A percentile compares a stretch with the other conserved stretches of the same genome.
phyloP scores from a whole-genome alignment of 2,888 invertebrate genomes.

The Octonoba sinensis region DNA sequence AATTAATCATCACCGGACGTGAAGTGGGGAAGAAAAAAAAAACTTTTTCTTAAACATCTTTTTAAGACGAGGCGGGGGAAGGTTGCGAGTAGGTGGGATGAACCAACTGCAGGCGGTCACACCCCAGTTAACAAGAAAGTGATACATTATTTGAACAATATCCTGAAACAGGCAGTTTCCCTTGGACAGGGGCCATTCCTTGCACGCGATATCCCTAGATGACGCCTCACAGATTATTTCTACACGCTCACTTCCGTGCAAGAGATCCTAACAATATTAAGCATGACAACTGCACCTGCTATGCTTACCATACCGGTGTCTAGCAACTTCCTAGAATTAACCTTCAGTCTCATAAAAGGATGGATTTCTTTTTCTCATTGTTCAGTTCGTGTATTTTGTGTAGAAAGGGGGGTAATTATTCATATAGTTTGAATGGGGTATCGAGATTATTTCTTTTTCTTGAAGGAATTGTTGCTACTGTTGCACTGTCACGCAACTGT shows the following conservation, averaged over 20 bases:
- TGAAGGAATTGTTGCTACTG: too few species aligned
- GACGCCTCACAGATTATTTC: conserved; percentile 23
- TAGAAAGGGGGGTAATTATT: too few species aligned
- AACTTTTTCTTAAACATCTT: not conserved
- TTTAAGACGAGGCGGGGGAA: not conserved
- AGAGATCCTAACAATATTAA: conserved; percentile 19
- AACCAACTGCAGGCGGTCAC: conserved; percentile 32
- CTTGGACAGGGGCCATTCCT: not conserved
- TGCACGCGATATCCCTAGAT: conserved; percentile 24
- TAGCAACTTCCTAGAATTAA: conserved; percentile 38
- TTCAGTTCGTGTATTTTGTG: too few species aligned
- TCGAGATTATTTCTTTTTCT: too few species aligned
- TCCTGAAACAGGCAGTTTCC: conserved; percentile 7
- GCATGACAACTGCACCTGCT: conserved; percentile 51
- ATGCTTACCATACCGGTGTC: not conserved
- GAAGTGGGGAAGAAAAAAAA: too few species aligned
- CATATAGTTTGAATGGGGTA: too few species aligned
- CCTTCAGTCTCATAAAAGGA: conserved; percentile 3
- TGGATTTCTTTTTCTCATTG: too few species aligned
- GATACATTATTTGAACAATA: conserved; percentile 54
- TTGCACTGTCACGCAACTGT: too few species aligned
- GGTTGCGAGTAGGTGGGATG: not conserved
- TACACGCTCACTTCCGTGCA: conserved; percentile 45
- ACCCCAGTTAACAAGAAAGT: conserved; percentile 50
- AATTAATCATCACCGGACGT: too few species aligned